phyloP scores from a whole-genome alignment of 1,140 invertebrate genomes.

The Drosophila ironensis region DNA sequence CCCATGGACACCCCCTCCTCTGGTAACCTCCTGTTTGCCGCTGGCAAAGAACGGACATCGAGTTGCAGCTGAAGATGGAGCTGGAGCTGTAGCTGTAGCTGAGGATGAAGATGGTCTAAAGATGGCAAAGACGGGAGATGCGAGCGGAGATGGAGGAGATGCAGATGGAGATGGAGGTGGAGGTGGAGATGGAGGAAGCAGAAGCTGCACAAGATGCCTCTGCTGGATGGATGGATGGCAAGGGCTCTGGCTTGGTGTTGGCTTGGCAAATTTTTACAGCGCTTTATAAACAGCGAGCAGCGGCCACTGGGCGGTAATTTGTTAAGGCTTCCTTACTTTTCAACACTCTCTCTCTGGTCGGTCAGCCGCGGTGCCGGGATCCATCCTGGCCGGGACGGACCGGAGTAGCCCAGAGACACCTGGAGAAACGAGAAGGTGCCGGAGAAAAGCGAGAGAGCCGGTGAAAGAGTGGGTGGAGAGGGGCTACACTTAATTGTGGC shows the following conservation, averaged over 20 bases:
- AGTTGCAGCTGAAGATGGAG: conserved; percentile 25
- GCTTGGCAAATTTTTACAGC: conserved; percentile 74
- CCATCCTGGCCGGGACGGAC: no score
- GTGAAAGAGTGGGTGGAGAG: no score
- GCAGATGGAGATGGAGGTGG: not conserved
- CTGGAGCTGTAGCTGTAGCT: conserved; percentile 19
- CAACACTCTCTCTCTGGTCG: conserved; percentile 65
- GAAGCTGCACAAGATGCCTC: no score
- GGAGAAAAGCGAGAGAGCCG: not conserved
- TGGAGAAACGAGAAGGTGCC: not conserved
- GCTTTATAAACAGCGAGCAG: conserved; percentile 49
- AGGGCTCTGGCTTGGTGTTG: conserved; percentile 56
- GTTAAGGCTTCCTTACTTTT: conserved; percentile 82
- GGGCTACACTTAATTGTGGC: conserved; percentile 72
- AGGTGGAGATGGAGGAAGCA: no score
- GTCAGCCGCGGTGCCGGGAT: no score
- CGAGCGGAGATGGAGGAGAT: not conserved
- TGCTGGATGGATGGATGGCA: conserved; percentile 13
- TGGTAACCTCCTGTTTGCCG: conserved; percentile 43
- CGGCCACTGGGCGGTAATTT: conserved; percentile 80
- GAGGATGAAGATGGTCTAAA: conserved; percentile 17
- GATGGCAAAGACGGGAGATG: not conserved
- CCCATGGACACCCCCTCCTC: not conserved
- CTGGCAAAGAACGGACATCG: conserved; percentile 52
- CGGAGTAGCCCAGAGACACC: not conserved